These are phyloP conservation scores for Silurus aristotelis DNA, from an alignment of 2,797 vertebrate species.

Conservation along the genomic window DNA sequence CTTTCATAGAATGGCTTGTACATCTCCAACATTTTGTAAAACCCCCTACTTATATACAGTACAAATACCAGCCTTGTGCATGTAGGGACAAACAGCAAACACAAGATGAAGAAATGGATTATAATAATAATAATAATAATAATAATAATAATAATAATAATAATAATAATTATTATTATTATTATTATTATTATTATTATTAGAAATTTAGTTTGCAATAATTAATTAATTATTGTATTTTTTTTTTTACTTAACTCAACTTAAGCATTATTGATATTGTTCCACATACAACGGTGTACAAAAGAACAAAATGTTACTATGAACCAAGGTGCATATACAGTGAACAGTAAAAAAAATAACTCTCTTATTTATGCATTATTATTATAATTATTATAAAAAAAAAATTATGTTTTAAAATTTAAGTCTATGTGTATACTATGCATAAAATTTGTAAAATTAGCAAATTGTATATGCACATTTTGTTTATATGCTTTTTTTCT, in stretches of 20 bases:
- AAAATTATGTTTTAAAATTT: not conserved
- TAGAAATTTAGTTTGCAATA: too few species aligned
- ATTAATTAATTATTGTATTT: too few species aligned
- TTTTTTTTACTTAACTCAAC: too few species aligned
- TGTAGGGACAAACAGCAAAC: not conserved
- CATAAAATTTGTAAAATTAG: not conserved
- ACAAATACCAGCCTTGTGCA: not conserved
- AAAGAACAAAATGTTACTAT: too few species aligned
- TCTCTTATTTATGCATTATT: too few species aligned
- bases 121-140: too few species aligned
- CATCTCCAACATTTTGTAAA: not conserved
- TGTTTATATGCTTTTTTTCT: not conserved
- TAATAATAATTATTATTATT: too few species aligned
- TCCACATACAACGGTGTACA: too few species aligned
- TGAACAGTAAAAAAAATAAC: too few species aligned
- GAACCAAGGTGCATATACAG: too few species aligned
- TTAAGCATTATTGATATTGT: too few species aligned
- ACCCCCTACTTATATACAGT: not conserved
- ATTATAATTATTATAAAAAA: not conserved
- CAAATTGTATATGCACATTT: not conserved
- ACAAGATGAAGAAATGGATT: conserved; percentile 12
- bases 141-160: too few species aligned
- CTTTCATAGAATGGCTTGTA: not conserved
- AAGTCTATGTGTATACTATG: not conserved
- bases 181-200: not conserved